Conservation (phyloP, 2,113 vertebrate genomes). For the Atrichornis clamosus region DNA sequence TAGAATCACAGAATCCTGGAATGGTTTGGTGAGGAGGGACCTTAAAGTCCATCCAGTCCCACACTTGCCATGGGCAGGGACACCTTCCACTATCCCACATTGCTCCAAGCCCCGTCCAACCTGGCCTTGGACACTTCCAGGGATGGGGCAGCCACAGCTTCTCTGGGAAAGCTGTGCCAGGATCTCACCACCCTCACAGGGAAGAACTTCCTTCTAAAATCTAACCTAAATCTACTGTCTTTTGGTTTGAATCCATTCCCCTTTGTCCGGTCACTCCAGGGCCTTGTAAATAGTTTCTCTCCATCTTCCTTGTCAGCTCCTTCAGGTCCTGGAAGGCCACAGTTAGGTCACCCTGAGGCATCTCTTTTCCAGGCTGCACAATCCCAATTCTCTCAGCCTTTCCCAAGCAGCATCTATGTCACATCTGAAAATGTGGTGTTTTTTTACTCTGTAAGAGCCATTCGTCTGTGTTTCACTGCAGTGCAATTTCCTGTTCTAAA, state of each 20-base stretch:
- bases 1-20: too few species aligned
- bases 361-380: background rate
- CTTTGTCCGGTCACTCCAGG: background rate
- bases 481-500: background rate
- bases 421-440: background rate
- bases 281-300: background rate
- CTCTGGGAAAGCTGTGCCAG: background rate
- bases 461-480: background rate
- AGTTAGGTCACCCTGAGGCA: background rate
- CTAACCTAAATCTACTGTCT: background rate
- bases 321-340: background rate
- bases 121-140: background rate
- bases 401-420: background rate
- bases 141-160: background rate
- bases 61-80: background rate
- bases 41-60: fast-evolving
- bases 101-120: background rate
- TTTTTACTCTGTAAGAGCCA: background rate
- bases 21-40: background rate
- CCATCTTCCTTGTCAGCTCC: too few species aligned
- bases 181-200: background rate
- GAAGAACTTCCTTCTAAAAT: background rate
- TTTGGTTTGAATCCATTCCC: background rate
- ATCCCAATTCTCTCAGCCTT: background rate
- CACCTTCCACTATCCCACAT: fast-evolving